Percentiles rank a stretch among this genome's conserved stretches.
Evolutionary conservation across 2,797 vertebrate genomes (phyloP).

Genomic region (Naso thynnoides): DNA sequence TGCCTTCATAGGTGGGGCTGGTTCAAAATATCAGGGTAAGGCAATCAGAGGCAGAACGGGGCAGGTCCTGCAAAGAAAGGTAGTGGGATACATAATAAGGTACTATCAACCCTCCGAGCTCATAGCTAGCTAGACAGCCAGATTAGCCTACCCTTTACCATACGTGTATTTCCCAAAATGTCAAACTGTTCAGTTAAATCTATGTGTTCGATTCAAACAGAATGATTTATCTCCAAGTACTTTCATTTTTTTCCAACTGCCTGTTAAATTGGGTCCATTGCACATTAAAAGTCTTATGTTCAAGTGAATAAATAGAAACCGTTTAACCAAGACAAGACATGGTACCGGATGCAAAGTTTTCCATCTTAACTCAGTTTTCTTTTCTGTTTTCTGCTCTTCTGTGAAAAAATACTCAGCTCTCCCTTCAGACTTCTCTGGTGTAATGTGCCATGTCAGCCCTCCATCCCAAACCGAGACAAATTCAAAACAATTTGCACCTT

Average conservation of each 20-base stretch:
- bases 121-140: too few species aligned
- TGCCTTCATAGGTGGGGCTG: too few species aligned
- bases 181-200: background rate
- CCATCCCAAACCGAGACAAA: constrained; percentile 33
- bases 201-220: background rate
- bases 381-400: constrained; percentile 23
- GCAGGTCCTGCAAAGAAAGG: too few species aligned
- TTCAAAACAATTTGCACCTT: constrained; percentile 73
- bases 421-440: constrained; percentile 29
- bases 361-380: background rate
- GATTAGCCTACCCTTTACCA: background rate
- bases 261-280: background rate
- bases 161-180: background rate
- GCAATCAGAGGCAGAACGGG: too few species aligned
- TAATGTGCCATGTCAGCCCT: constrained; percentile 68
- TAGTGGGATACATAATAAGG: too few species aligned
- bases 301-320: constrained; percentile 8
- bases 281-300: constrained; percentile 4
- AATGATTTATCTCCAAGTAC: background rate
- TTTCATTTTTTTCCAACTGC: background rate
- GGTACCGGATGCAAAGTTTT: constrained; percentile 24
- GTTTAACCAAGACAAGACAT: constrained; percentile 9
- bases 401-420: constrained; percentile 9
- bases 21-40: too few species aligned
- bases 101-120: background rate